Conservation (phyloP, 1,140 invertebrate genomes). For the Spodoptera litura region DNA sequence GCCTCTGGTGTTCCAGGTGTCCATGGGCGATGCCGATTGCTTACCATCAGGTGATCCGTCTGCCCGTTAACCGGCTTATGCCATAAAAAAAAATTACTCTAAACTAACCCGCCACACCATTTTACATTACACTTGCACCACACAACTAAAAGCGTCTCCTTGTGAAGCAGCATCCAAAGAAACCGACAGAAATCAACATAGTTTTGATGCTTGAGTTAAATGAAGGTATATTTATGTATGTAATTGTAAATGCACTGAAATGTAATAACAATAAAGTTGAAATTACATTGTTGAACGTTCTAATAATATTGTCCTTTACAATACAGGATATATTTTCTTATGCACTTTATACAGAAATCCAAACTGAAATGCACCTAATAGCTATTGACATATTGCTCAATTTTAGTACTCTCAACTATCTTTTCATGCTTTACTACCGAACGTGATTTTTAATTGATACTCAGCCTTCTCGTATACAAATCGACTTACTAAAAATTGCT, state of each 20-base stretch:
- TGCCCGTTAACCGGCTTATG: too few relatives aligned
- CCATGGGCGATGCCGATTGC: too few relatives aligned
- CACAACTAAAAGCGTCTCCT: conserved; percentile 22
- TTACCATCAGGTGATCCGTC: too few relatives aligned
- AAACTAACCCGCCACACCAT: too few relatives aligned
- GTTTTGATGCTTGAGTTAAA: conserved; percentile 24
- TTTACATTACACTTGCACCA: conserved; percentile 6
- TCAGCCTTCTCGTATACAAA: background rate
- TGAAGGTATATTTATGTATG: conserved; percentile 14
- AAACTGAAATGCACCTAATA: too few relatives aligned
- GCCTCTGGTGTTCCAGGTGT: too few relatives aligned
- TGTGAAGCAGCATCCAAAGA: background rate
- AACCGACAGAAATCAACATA: conserved; percentile 18
- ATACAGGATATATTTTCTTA: too few relatives aligned
- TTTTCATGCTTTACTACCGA: background rate
- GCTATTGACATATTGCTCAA: too few relatives aligned
- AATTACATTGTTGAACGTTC: background rate
- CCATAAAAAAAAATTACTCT: too few relatives aligned
- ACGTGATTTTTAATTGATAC: background rate
- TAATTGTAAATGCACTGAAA: conserved; percentile 15
- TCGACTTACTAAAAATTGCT: background rate
- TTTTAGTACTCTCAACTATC: too few relatives aligned
- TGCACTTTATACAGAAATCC: too few relatives aligned
- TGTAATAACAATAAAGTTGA: conserved; percentile 6
- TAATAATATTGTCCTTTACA: background rate